phyloP scores from a whole-genome alignment of 1,140 invertebrate species.

The Drosophila lini region DNA sequence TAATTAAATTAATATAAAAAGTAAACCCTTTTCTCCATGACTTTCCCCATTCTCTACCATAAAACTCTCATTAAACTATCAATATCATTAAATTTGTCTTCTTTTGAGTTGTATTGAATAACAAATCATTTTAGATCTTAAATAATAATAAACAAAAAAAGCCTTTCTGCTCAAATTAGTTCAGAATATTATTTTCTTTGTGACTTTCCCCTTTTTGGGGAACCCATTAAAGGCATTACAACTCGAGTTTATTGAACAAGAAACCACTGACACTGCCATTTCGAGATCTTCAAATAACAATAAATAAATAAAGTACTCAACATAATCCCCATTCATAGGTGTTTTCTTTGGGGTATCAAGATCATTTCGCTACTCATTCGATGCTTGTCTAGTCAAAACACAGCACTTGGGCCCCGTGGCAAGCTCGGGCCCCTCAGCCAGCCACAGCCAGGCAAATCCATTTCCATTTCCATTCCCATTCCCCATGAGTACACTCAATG shows the following conservation, averaged over 20 bases:
- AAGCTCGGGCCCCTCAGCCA: constrained; percentile 21
- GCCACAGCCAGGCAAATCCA: constrained; percentile 13
- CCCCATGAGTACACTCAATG: constrained; percentile 30
- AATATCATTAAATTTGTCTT: background rate
- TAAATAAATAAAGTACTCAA: constrained; percentile 27
- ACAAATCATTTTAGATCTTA: background rate
- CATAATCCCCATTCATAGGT: constrained; percentile 41
- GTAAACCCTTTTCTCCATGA: background rate
- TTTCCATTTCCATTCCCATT: constrained; percentile 11
- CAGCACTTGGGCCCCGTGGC: constrained; percentile 23
- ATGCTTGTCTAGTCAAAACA: constrained; percentile 33
- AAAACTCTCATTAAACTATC: background rate
- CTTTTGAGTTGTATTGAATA: constrained; percentile 7
- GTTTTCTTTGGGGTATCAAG: constrained; percentile 34
- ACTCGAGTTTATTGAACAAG: constrained; percentile 7
- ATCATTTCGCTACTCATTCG: constrained; percentile 46
- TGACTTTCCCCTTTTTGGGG: constrained; percentile 7
- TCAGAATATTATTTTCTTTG: constrained; percentile 7
- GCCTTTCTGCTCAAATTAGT: background rate
- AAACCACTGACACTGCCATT: constrained; percentile 16
- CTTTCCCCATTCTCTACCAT: constrained; percentile 1
- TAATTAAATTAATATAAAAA: background rate
- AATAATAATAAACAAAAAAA: constrained; percentile 4
- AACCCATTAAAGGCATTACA: background rate
- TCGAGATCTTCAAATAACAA: constrained; percentile 18